A percentile compares a stretch with the other conserved stretches of the same genome.
phyloP scores from a whole-genome alignment of 2,888 invertebrate genomes.

The Pteria penguin region DNA sequence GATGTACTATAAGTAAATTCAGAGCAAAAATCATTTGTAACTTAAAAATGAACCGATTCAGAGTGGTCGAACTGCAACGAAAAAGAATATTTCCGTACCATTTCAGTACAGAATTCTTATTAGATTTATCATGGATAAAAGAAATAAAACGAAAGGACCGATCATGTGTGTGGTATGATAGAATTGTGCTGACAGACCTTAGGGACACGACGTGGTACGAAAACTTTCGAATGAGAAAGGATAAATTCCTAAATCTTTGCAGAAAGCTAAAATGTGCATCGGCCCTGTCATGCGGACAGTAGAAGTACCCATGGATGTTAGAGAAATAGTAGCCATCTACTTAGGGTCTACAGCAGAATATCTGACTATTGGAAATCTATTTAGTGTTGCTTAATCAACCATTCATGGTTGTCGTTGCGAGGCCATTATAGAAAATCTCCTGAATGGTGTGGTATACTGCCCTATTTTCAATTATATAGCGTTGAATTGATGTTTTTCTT shows the following conservation, averaged over 20 bases:
- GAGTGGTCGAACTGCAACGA: no score
- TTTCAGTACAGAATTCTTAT: constrained; percentile 7
- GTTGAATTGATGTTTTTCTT: constrained; percentile 22
- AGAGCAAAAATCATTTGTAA: no score
- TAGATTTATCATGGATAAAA: not conserved
- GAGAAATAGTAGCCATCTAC: not conserved
- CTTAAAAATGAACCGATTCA: no score
- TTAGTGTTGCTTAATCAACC: no score
- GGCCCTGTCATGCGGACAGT: not conserved
- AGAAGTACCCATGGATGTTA: not conserved
- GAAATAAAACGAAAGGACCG: not conserved
- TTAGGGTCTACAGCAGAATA: no score
- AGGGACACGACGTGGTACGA: not conserved
- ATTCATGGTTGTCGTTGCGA: no score
- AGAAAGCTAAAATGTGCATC: not conserved
- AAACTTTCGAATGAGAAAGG: constrained; percentile 24
- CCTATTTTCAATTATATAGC: constrained; percentile 24
- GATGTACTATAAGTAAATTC: no score
- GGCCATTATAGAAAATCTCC: no score
- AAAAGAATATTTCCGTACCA: constrained; percentile 5
- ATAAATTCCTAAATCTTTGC: constrained; percentile 9
- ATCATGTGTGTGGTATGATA: constrained; percentile 13
- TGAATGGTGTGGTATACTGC: no score
- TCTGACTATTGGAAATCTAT: no score
- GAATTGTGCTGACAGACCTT: not conserved